Evolutionary conservation across 2,113 vertebrate species (phyloP).

Genomic region (Gopherus evgoodei): DNA sequence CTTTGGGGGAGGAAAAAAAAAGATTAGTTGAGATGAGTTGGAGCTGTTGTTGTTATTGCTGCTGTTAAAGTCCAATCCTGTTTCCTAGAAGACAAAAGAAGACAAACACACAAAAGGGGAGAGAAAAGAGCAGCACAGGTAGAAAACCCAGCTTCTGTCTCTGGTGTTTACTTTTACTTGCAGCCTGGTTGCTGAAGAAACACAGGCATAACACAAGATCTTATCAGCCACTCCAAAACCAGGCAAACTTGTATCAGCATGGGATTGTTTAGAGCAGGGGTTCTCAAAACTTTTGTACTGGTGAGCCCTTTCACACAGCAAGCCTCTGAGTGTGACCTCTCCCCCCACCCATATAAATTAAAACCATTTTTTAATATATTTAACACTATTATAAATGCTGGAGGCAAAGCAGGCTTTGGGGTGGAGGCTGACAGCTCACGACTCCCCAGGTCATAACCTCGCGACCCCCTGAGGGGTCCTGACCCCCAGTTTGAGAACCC

Average conservation of each 20-base stretch:
- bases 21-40: not conserved
- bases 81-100: not conserved
- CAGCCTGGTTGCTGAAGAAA: not conserved
- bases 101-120: not conserved
- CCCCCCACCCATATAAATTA: no score
- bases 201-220: not conserved
- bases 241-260: not conserved
- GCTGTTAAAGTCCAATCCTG: not conserved
- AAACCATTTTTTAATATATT: no score
- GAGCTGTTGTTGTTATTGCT: not conserved
- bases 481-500: no score
- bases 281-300: no score
- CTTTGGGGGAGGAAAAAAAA: not conserved
- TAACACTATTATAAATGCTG: no score
- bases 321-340: no score
- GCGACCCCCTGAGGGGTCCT: no score
- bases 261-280: not conserved
- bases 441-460: no score
- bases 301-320: no score
- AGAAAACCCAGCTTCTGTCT: not conserved
- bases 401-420: no score
- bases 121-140: not conserved
- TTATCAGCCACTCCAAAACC: not conserved
- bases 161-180: not conserved
- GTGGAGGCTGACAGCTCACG: no score